Base-by-base conservation (phyloP, 2,888 invertebrate species). In the Allacma fusca region DNA sequence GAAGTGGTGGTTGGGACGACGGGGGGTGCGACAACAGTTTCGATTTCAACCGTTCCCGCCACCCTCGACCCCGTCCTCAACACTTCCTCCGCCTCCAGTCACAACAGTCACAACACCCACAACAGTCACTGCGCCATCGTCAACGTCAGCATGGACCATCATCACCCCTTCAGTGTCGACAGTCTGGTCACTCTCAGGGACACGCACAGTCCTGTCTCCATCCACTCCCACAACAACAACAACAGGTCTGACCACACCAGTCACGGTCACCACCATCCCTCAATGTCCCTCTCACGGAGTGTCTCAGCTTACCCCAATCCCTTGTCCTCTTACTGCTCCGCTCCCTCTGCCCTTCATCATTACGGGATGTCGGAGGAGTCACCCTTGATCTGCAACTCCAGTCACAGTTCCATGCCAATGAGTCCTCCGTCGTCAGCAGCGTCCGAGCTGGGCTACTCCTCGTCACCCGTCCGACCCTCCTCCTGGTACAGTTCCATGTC, bases 141-240 rank as follows among this genome's bases (percentile, higher is more conserved):
- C 26, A 75, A 57, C 23, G 75, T 75, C 57, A 75, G 64, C 28
- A 68, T 75, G 75, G 75, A 75, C 44, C 59, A 76, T 64, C 83
- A 79, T 44, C 82, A 81, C 76, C 88, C 89, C 2, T 91, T 91
- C 85, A 90, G 89, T 84, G 91, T 91, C n/a, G 91, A 91, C 84
- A 89, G 89, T 74, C 85, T 91, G 80, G 91, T 91, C 89, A 90
- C 90, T 28, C 89, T 86, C 13, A 77, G 81, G 50, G 78, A 73
- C 26, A 80, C 79, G 44, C 80, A 81, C 73, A 40, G 40, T 40
- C 5, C n/a, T n/a, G n/a, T n/a, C n/a, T n/a, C n/a, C n/a, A n/a
- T n/a, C n/a, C n/a, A n/a, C n/a, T n/a, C 5, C 40, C 40, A 40
- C 40, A 40, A 40, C 13, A 40, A 40, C 13, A 40, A 40, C 13